Conservation (phyloP, 2,113 vertebrate species). For the Oryctolagus cuniculus region mOryCun1.1 NC_091442.1:34912001-34912500, state of each 20-base stretch:
- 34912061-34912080: background rate
- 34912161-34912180: background rate
- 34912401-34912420: background rate
- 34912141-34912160: background rate
- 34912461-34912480: too few species aligned
- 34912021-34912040: constrained; percentile 17
- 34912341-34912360: background rate
- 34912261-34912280: background rate
- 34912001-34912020: background rate
- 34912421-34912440: background rate
- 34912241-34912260: background rate
- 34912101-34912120: background rate
- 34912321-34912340: background rate
- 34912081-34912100: background rate
- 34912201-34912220: too few species aligned
- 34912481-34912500: too few species aligned
- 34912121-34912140: background rate
- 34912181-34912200: background rate
- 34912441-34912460: too few species aligned
- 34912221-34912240: background rate
- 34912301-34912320: background rate
- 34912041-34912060: background rate
- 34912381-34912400: background rate
- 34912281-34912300: background rate
- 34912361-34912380: background rate